A percentile compares a stretch with the other conserved stretches of the same genome.
Conservation (phyloP, 2,888 invertebrate genomes). For the Glyphotaelius pellucidus region DNA sequence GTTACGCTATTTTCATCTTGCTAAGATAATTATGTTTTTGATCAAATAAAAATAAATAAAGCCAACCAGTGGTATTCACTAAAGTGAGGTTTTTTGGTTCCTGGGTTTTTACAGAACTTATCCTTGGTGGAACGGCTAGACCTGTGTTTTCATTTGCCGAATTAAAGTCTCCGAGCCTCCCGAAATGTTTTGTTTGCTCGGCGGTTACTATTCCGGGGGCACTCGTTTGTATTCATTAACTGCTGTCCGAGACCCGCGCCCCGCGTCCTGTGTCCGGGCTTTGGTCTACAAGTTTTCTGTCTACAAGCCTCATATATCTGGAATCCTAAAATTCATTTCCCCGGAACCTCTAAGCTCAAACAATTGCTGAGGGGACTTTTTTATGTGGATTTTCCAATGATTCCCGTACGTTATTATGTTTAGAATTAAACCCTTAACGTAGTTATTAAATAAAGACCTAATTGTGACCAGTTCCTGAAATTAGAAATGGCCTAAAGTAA, state of each 20-base stretch:
- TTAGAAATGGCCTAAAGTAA: neutral
- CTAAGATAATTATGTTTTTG: too few species aligned
- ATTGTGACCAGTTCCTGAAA: neutral
- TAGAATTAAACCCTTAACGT: neutral
- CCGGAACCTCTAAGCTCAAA: neutral
- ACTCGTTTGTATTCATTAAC: slow-evolving; percentile 47
- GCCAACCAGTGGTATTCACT: too few species aligned
- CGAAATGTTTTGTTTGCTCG: neutral
- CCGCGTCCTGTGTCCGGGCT: neutral
- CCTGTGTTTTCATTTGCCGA: too few species aligned
- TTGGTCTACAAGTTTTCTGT: neutral
- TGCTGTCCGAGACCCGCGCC: neutral
- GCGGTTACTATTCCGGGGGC: slow-evolving; percentile 26
- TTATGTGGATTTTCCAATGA: neutral
- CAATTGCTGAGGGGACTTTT: neutral
- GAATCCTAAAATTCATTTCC: neutral
- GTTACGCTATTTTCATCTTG: too few species aligned
- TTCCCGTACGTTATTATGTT: neutral
- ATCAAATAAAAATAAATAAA: too few species aligned
- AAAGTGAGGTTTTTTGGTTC: too few species aligned
- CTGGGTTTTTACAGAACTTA: too few species aligned
- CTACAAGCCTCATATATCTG: neutral
- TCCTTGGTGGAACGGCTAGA: too few species aligned
- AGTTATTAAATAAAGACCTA: neutral
- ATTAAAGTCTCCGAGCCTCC: too few species aligned